Evolutionary conservation across 2,113 vertebrate genomes (phyloP).

Genomic region (Menidia beryllina): DNA sequence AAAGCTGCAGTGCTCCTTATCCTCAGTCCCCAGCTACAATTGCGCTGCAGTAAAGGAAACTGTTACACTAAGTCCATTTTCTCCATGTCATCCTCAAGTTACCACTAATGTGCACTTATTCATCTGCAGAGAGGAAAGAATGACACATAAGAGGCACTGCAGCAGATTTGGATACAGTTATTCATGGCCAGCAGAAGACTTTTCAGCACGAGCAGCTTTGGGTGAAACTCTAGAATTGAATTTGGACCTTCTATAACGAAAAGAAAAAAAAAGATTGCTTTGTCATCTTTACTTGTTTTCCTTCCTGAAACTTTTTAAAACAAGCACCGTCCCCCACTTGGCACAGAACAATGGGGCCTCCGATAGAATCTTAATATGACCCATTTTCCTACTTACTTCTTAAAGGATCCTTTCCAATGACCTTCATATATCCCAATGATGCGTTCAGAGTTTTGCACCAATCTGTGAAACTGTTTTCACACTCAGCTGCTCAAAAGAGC

Average conservation of each 20-base stretch:
- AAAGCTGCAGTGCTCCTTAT: slow-evolving; percentile 15
- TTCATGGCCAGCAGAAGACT: slow-evolving; percentile 14
- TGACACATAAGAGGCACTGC: slow-evolving; percentile 23
- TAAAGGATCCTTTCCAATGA: not conserved
- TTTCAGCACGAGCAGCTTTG: slow-evolving; percentile 17
- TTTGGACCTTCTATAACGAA: not conserved
- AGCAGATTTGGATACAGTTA: slow-evolving; percentile 37
- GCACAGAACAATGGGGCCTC: not conserved
- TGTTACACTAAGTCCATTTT: not conserved
- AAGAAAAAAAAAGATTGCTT: not conserved
- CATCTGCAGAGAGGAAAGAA: slow-evolving; percentile 12
- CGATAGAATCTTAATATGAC: not conserved
- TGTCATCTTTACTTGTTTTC: slow-evolving; percentile 14
- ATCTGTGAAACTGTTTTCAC: no score
- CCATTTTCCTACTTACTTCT: not conserved
- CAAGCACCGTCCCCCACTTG: not conserved
- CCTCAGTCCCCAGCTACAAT: slow-evolving; percentile 8
- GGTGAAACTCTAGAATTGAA: not conserved
- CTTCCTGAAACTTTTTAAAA: not conserved
- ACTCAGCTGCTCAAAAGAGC: no score
- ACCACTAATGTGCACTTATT: slow-evolving; percentile 26
- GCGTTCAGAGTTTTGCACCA: no score
- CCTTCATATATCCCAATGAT: no score
- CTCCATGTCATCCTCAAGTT: not conserved
- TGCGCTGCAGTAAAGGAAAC: not conserved